Evolutionary conservation across 2,797 vertebrate genomes (phyloP).

Genomic region (Pseudochirops corinnae): DNA sequence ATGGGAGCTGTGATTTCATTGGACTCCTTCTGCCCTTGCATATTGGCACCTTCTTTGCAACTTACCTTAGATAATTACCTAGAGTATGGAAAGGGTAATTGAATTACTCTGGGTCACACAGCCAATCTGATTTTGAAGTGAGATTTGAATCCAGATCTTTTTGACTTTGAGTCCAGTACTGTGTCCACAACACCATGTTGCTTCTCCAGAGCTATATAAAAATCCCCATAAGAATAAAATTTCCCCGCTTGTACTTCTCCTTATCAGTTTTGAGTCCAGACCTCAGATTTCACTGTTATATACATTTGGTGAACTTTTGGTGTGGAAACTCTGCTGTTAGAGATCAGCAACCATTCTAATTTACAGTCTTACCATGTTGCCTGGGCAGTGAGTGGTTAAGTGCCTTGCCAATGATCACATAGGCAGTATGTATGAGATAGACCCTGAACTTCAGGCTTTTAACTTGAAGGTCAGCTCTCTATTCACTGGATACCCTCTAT

Average conservation of each 20-base stretch:
- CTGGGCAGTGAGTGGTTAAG: not conserved
- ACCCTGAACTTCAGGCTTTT: not conserved
- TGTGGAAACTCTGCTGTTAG: not conserved
- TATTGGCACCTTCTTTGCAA: not conserved
- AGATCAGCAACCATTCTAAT: not conserved
- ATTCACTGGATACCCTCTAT: not conserved
- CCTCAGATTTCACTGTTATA: not conserved
- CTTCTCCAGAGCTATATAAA: conserved; percentile 34
- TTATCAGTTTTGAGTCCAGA: not conserved
- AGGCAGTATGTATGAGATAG: not conserved
- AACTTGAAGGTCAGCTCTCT: not conserved
- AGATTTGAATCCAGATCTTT: not conserved
- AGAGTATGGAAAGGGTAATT: not conserved
- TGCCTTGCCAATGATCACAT: not conserved
- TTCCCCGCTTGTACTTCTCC: not conserved
- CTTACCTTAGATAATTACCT: not conserved
- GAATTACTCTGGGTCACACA: not conserved
- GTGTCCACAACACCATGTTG: not conserved
- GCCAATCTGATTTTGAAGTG: not conserved
- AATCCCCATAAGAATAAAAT: conserved; percentile 35
- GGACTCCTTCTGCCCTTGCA: not conserved
- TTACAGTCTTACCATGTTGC: not conserved
- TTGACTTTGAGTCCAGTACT: not conserved
- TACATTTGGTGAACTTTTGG: not conserved
- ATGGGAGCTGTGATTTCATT: not conserved